phyloP scores from a whole-genome alignment of 2,888 invertebrate genomes.

The Tricholauxania praeusta region DNA sequence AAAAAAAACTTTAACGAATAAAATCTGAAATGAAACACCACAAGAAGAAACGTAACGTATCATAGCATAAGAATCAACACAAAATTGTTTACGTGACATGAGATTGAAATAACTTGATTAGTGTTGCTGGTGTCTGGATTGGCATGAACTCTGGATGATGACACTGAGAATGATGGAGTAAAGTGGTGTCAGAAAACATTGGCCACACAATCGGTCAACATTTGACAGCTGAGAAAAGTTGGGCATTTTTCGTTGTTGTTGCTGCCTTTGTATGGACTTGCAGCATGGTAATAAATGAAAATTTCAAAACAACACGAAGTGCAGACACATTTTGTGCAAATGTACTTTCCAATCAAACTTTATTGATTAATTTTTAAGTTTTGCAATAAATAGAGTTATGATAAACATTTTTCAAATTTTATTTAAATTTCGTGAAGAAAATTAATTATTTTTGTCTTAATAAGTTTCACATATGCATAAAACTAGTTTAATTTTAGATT shows the following conservation, averaged over 20 bases:
- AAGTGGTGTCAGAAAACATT: slow-evolving; percentile 24
- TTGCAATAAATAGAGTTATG: too few relatives aligned
- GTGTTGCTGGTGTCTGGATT: slow-evolving; percentile 21
- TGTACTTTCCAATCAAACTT: not conserved
- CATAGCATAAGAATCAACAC: not conserved
- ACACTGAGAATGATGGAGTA: not conserved
- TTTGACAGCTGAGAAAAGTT: slow-evolving; percentile 25
- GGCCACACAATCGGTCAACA: slow-evolving; percentile 33
- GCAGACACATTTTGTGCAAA: slow-evolving; percentile 8
- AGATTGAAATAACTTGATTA: slow-evolving; percentile 48
- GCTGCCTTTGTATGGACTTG: not conserved
- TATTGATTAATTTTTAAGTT: not conserved
- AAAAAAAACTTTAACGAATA: too few relatives aligned
- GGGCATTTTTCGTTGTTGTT: not conserved
- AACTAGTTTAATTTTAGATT: too few relatives aligned
- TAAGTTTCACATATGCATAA: too few relatives aligned
- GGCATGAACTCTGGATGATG: not conserved
- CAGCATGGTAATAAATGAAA: not conserved
- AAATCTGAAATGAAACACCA: too few relatives aligned
- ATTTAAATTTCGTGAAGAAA: too few relatives aligned
- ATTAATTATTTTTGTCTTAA: too few relatives aligned
- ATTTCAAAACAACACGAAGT: not conserved
- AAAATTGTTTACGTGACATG: slow-evolving; percentile 48
- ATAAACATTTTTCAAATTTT: too few relatives aligned
- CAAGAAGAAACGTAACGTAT: too few relatives aligned